These are phyloP conservation scores for Megastigmus dorsalis DNA, from an alignment of 2,888 invertebrate species.

Conservation along the genomic window DNA sequence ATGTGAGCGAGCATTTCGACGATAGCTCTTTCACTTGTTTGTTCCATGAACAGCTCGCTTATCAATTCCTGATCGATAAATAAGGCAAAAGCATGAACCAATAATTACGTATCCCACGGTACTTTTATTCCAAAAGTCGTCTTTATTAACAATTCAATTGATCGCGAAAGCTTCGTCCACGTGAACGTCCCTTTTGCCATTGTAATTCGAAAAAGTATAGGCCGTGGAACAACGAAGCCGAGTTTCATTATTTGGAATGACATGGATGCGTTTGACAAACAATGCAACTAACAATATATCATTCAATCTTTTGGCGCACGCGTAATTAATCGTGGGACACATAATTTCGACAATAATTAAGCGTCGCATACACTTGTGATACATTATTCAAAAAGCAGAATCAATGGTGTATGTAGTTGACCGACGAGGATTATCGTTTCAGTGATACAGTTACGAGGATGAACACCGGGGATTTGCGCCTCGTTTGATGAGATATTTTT, in stretches of 20 bases:
- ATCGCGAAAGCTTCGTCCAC: not conserved
- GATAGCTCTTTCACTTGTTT: too few relatives aligned
- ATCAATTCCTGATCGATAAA: too few relatives aligned
- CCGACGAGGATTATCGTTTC: too few relatives aligned
- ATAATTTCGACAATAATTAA: not conserved
- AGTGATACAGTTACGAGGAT: too few relatives aligned
- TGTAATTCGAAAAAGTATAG: not conserved
- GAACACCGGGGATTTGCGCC: too few relatives aligned
- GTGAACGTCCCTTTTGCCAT: not conserved
- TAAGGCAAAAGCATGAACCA: too few relatives aligned
- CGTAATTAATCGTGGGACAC: not conserved
- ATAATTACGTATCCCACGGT: too few relatives aligned
- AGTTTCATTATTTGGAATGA: not conserved
- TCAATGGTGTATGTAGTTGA: not conserved
- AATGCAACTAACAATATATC: not conserved
- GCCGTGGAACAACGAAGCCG: too few relatives aligned
- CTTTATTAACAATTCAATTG: slow-evolving; percentile 18
- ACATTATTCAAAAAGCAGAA: not conserved
- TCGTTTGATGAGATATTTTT: too few relatives aligned
- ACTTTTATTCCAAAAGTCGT: not conserved
- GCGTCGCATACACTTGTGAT: not conserved
- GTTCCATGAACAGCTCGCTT: too few relatives aligned
- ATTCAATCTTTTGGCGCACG: not conserved
- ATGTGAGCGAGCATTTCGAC: too few relatives aligned
- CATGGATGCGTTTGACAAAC: not conserved